Evolutionary conservation across 2,113 vertebrate genomes (phyloP).

Genomic region (Pedionomus torquatus): DNA sequence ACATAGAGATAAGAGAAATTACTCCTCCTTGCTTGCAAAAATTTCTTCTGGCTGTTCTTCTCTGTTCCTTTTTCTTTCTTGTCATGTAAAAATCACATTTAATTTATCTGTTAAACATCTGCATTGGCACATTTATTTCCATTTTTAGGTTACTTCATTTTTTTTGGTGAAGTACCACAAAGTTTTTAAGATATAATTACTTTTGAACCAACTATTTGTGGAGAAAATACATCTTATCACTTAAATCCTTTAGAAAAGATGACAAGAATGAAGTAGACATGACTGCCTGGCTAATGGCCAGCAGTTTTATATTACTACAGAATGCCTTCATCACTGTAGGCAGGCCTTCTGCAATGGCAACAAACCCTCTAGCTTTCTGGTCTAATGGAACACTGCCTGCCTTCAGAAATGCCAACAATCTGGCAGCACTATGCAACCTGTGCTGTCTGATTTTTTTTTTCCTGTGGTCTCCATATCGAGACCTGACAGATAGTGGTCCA

Average conservation of each 20-base stretch:
- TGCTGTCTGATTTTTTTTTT: neutral
- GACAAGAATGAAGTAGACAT: neutral
- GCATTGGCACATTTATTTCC: neutral
- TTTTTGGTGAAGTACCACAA: neutral
- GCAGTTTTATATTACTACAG: neutral
- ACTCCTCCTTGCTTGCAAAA: fast-evolving
- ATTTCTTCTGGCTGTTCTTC: neutral
- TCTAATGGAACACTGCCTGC: neutral
- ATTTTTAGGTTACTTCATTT: neutral
- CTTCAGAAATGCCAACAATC: neutral
- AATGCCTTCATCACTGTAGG: fast-evolving
- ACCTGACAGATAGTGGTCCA: neutral
- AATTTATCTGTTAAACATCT: neutral
- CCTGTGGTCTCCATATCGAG: neutral
- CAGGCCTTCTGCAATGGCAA: neutral
- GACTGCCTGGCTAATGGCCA: neutral
- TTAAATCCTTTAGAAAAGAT: neutral
- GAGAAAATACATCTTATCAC: neutral
- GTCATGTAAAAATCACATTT: neutral
- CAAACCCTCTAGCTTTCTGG: neutral
- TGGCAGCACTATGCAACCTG: neutral
- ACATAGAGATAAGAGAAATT: neutral
- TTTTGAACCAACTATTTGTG: neutral
- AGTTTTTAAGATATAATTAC: neutral
- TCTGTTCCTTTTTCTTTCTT: neutral